phyloP scores from a whole-genome alignment of 64 coral and sea anemone species.

The Montipora sp. region DNA sequence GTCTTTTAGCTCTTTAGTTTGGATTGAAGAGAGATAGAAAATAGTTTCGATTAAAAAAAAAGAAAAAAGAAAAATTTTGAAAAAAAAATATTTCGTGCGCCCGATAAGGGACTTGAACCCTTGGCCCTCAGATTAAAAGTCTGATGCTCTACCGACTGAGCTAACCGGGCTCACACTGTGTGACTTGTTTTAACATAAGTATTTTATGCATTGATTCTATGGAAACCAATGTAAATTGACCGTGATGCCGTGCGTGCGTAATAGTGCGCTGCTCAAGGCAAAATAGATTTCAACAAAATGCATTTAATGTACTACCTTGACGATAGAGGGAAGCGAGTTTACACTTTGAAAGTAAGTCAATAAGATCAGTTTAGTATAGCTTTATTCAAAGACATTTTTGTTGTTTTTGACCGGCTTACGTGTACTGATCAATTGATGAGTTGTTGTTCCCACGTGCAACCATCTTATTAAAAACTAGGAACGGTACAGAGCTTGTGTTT shows the following conservation, averaged over 20 bases:
- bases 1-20: too few species aligned
- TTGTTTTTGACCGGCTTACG: too few species aligned
- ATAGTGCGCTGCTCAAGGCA: not conserved
- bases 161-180: conserved; percentile 70
- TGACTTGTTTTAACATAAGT: rapidly evolving
- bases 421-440: too few species aligned
- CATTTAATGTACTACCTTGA: conserved; percentile 95
- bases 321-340: conserved; percentile 84
- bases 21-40: too few species aligned
- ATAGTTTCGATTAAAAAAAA: not conserved
- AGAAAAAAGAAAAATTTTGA: not conserved
- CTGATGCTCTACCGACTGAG: conserved; percentile 99
- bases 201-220: not conserved
- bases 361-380: not conserved
- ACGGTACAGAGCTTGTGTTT: not conserved
- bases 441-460: not conserved
- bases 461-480: not conserved
- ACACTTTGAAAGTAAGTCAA: conserved; percentile 85
- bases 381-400: too few species aligned
- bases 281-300: conserved; percentile 42
- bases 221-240: not conserved
- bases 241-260: not conserved
- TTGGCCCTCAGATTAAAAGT: conserved; percentile 95
- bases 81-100: conserved; percentile 55
- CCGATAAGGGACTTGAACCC: conserved; percentile 96